A percentile compares a stretch with the other conserved stretches of the same genome.
These are phyloP conservation scores for Gallinago jamesoni DNA, from an alignment of 2,113 vertebrate genomes.

Conservation along the genomic window DNA sequence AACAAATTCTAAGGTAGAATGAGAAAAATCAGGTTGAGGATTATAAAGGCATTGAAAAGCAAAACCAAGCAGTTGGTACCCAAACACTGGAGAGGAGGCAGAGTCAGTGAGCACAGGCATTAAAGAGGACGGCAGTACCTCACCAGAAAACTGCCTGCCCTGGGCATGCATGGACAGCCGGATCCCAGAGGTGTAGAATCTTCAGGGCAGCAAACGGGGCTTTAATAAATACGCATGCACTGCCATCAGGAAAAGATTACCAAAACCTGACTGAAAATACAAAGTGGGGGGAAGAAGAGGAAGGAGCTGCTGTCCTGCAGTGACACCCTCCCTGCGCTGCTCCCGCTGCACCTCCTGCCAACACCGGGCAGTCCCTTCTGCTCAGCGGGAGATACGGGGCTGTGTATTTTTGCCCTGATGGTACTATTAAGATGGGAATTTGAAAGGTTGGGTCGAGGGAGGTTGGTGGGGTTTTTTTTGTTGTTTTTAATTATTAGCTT, in stretches of 20 bases:
- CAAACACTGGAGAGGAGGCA: neutral
- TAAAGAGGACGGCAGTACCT: neutral
- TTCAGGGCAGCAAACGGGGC: neutral
- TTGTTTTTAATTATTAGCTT: neutral
- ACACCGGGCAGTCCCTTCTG: neutral
- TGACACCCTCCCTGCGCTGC: neutral
- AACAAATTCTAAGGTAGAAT: neutral
- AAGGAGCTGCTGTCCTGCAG: neutral
- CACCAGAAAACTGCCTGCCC: neutral
- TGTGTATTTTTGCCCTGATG: neutral
- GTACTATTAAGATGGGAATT: neutral
- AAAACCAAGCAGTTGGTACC: neutral
- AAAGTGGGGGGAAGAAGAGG: neutral
- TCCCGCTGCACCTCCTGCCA: neutral
- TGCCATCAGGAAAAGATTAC: neutral
- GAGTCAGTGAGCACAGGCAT: too few species aligned
- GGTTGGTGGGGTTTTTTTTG: neutral
- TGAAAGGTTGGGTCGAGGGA: neutral
- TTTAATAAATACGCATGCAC: neutral
- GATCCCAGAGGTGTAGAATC: neutral
- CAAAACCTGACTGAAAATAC: neutral
- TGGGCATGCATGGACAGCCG: neutral
- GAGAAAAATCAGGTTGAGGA: neutral
- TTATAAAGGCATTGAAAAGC: neutral
- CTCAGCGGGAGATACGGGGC: rapidly evolving